Conservation (phyloP, 2,797 vertebrate species). For the Sebastes cheni region DNA sequence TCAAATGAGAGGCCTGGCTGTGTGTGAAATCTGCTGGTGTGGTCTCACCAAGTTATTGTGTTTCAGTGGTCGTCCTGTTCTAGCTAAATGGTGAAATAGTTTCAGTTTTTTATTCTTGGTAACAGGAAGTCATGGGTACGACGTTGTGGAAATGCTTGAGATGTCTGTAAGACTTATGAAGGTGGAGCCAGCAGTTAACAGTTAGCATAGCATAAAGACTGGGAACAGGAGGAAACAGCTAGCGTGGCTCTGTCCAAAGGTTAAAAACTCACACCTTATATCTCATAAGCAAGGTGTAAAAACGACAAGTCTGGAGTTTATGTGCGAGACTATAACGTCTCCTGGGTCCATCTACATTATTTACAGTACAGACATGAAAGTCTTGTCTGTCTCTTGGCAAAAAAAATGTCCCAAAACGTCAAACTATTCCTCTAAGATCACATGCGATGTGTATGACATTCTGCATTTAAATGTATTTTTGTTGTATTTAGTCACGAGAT, state of each 20-base stretch:
- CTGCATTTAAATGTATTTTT: not conserved
- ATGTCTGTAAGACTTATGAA: not conserved
- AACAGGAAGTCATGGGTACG: constrained; percentile 22
- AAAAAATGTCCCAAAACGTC: not conserved
- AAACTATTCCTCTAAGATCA: not conserved
- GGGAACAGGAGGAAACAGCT: not conserved
- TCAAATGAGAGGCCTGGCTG: constrained; percentile 57
- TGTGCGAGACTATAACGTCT: too few relatives aligned
- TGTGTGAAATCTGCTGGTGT: constrained; percentile 42
- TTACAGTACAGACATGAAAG: not conserved
- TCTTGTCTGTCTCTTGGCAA: not conserved
- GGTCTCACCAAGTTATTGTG: constrained; percentile 31
- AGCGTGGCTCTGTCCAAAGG: not conserved
- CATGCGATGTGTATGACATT: not conserved
- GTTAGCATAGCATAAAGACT: constrained; percentile 6
- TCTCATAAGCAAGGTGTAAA: not conserved
- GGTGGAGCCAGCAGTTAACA: not conserved
- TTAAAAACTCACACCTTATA: not conserved
- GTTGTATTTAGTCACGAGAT: not conserved
- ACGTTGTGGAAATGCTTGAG: constrained; percentile 30
- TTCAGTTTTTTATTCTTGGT: constrained; percentile 37
- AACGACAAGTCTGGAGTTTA: not conserved
- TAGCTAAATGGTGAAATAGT: constrained; percentile 35
- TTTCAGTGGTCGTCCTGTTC: constrained; percentile 23
- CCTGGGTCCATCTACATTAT: not conserved